Conservation (phyloP, 2,113 vertebrate genomes). For the Heterotilapia buettikoferi region DNA sequence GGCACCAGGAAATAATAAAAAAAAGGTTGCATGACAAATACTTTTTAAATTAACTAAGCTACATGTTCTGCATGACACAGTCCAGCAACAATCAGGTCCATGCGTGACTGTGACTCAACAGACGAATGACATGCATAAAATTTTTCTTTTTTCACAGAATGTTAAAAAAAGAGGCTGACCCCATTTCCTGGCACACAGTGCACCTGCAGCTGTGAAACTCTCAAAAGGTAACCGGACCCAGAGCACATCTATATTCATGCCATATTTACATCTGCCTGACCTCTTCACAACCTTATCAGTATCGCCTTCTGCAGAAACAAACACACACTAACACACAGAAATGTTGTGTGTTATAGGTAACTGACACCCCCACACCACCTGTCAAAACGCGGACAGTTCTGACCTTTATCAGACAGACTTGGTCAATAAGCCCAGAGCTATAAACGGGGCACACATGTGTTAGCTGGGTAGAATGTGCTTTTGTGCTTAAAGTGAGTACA, state of each 20-base stretch:
- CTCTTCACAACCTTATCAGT: constrained; percentile 45
- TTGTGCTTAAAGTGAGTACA: background rate
- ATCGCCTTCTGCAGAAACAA: constrained; percentile 17
- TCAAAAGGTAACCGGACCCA: background rate
- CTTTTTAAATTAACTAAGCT: background rate
- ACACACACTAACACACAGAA: background rate
- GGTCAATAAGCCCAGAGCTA: constrained; percentile 50
- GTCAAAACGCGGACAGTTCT: constrained; percentile 33
- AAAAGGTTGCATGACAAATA: constrained; percentile 2
- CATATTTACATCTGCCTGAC: constrained; percentile 44
- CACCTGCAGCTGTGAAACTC: background rate
- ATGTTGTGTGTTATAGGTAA: background rate
- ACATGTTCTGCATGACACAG: background rate
- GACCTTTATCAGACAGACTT: constrained; percentile 52
- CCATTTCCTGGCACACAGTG: background rate
- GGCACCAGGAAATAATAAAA: background rate
- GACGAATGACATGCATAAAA: background rate
- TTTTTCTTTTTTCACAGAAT: background rate
- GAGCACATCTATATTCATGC: constrained; percentile 46
- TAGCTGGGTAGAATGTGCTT: background rate
- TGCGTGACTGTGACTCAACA: background rate
- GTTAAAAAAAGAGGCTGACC: background rate
- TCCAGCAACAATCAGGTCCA: background rate
- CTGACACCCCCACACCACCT: constrained; percentile 11
- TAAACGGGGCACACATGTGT: constrained; percentile 15